phyloP scores from a whole-genome alignment of 1,140 invertebrate genomes.

The Heliothis virescens region DNA sequence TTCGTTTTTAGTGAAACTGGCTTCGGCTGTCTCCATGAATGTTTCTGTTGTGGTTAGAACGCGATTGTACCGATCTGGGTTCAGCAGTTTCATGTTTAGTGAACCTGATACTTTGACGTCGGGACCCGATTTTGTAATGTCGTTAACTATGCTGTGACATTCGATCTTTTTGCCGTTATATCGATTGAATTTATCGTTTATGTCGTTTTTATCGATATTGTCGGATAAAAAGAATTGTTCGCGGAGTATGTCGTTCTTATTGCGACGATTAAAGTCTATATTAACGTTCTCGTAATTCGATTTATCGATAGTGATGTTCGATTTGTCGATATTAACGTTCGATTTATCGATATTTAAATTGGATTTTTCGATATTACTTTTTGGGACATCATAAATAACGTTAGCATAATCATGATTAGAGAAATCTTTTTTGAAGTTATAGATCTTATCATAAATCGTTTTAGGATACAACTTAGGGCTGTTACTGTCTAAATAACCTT shows the following conservation, averaged over 20 bases:
- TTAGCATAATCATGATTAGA: conserved; percentile 78
- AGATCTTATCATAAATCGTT: conserved; percentile 75
- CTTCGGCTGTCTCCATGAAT: conserved; percentile 72
- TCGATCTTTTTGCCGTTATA: conserved; percentile 81
- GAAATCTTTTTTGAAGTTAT: conserved; percentile 81
- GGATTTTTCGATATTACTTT: conserved; percentile 28
- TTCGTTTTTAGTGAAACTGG: conserved; percentile 79
- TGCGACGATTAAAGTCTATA: conserved; percentile 66
- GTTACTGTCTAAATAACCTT: conserved; percentile 70
- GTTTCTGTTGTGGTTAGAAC: conserved; percentile 78
- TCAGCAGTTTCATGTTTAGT: conserved; percentile 78
- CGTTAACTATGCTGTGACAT: conserved; percentile 80
- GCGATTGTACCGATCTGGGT: conserved; percentile 78
- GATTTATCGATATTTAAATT: conserved; percentile 25
- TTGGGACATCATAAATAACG: conserved; percentile 51
- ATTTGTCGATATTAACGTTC: conserved; percentile 17
- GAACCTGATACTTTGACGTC: conserved; percentile 76
- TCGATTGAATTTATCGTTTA: conserved; percentile 74
- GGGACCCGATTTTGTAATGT: conserved; percentile 73
- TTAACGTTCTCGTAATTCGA: conserved; percentile 56
- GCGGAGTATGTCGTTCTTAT: conserved; percentile 75
- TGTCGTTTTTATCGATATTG: conserved; percentile 75
- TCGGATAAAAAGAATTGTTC: conserved; percentile 76
- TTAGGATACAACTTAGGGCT: conserved; percentile 70
- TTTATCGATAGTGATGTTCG: conserved; percentile 18